phyloP scores from a whole-genome alignment of 2,797 vertebrate genomes.

The Neopelma chrysocephalum region DNA sequence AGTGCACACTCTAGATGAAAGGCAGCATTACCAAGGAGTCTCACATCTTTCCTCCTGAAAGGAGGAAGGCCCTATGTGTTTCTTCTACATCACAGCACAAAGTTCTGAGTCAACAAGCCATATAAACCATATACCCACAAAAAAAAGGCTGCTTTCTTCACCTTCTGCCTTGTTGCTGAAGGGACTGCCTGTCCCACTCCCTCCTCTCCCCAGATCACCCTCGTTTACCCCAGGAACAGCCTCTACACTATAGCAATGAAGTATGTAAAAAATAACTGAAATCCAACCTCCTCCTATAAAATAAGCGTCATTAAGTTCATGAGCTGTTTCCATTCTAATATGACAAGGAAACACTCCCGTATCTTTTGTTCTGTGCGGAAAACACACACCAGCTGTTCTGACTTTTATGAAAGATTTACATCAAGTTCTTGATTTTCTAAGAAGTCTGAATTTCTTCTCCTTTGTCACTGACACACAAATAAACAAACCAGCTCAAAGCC shows the following conservation, averaged over 20 bases:
- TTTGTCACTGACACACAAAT: constrained; percentile 5
- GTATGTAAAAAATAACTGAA: not conserved
- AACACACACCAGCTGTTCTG: constrained; percentile 9
- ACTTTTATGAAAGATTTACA: not conserved
- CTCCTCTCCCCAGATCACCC: rapidly evolving
- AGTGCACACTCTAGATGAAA: not conserved
- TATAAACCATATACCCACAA: rapidly evolving
- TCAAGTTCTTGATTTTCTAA: not conserved
- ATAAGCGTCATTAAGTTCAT: rapidly evolving
- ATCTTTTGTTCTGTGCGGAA: not conserved
- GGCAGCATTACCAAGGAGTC: not conserved
- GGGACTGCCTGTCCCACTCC: rapidly evolving
- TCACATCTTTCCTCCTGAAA: not conserved
- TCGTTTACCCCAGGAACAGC: not conserved
- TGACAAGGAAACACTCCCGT: rapidly evolving
- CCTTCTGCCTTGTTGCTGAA: not conserved
- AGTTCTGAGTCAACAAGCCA: not conserved
- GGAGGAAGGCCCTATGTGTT: not conserved
- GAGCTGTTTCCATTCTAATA: not conserved
- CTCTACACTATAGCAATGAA: not conserved
- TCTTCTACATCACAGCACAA: not conserved
- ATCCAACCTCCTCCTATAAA: not conserved
- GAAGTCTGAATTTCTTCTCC: not conserved
- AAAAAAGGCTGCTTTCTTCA: not conserved
- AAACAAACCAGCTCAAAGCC: not conserved